Evolutionary conservation across 2,113 vertebrate genomes (phyloP).

Genomic region (Cyanoderma ruficeps): DNA sequence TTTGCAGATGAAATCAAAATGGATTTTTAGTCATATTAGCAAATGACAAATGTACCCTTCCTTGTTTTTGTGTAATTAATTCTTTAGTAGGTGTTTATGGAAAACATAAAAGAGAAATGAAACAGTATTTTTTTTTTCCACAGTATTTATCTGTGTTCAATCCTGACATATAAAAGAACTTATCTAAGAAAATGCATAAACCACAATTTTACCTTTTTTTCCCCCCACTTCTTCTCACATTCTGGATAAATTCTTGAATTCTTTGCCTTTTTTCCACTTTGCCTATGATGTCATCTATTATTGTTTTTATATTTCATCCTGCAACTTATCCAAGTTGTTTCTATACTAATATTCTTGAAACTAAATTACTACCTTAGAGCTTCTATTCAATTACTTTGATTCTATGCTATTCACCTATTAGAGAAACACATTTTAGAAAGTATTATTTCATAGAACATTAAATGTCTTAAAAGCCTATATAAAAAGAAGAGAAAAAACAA

Average conservation of each 20-base stretch:
- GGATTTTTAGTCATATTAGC: not conserved
- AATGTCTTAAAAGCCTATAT: not conserved
- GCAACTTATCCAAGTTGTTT: not conserved
- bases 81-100: not conserved
- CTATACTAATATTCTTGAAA: not conserved
- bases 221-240: not conserved
- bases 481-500: not conserved
- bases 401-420: not conserved
- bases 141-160: not conserved
- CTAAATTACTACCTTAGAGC: not conserved
- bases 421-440: not conserved
- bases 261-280: not conserved
- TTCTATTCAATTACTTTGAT: not conserved
- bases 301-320: not conserved
- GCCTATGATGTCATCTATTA: not conserved
- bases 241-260: not conserved
- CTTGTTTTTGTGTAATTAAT: not conserved
- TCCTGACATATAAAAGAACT: not conserved
- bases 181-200: not conserved
- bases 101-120: not conserved
- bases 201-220: not conserved
- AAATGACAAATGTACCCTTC: not conserved
- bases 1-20: not conserved
- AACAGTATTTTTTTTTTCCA: not conserved
- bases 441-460: not conserved